Evolutionary conservation across 1,140 invertebrate species (phyloP).

Genomic region (Heliconius nattereri): DNA sequence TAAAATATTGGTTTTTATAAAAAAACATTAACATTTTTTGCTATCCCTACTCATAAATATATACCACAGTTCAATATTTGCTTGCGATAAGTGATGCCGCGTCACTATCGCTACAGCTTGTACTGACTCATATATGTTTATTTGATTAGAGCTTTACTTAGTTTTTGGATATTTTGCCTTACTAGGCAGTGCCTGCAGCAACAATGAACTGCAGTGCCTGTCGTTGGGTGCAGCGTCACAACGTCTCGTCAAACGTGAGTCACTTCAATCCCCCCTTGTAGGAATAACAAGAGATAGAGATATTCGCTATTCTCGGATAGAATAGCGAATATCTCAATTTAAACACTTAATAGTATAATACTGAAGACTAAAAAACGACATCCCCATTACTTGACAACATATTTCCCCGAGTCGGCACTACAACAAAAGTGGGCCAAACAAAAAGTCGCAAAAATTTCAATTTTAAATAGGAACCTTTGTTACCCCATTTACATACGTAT

Average conservation of each 20-base stretch:
- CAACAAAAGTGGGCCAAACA: background rate
- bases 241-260: too few relatives aligned
- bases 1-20: background rate
- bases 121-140: constrained; percentile 25
- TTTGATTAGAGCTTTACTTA: constrained; percentile 11
- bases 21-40: background rate
- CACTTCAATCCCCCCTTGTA: background rate
- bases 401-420: background rate
- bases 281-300: too few relatives aligned
- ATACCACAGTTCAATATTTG: constrained; percentile 25
- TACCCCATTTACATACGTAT: constrained; percentile 6
- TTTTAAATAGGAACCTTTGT: constrained; percentile 3
- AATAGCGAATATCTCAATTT: too few relatives aligned
- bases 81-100: constrained; percentile 25
- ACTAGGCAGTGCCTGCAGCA: too few relatives aligned
- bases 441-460: background rate
- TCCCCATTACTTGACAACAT: background rate
- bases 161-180: background rate
- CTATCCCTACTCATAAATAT: constrained; percentile 23
- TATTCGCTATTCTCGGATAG: too few relatives aligned
- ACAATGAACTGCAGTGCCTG: background rate
- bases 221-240: too few relatives aligned
- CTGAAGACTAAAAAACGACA: background rate
- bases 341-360: background rate
- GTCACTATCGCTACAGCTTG: constrained; percentile 21